Evolutionary conservation across 2,888 invertebrate species (phyloP).

Genomic region (Plemyria rubiginata): DNA sequence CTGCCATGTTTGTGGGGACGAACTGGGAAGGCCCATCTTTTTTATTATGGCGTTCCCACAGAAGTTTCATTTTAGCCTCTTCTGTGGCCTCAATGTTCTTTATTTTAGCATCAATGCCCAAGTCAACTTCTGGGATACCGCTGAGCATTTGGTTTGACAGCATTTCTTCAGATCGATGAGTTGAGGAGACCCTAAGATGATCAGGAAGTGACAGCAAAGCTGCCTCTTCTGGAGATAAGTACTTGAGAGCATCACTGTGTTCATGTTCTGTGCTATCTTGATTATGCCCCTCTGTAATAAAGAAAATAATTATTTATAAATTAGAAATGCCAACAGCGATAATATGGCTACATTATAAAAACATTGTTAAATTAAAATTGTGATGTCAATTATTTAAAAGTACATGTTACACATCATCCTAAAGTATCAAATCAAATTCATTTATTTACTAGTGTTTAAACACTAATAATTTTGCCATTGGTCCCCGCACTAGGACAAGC

Average conservation of each 20-base stretch:
- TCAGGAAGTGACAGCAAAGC: slow-evolving; percentile 95
- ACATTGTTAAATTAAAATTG: too few species aligned
- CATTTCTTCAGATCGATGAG: slow-evolving; percentile 98
- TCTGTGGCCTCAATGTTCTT: slow-evolving; percentile 99
- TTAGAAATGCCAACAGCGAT: too few species aligned
- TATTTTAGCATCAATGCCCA: slow-evolving; percentile 99
- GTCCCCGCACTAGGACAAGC: too few species aligned
- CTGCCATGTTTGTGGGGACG: slow-evolving; percentile 99
- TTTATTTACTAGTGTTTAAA: too few species aligned
- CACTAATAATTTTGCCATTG: too few species aligned
- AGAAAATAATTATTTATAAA: slow-evolving; percentile 7
- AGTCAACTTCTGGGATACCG: slow-evolving; percentile 99
- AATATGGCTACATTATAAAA: too few species aligned
- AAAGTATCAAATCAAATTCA: too few species aligned
- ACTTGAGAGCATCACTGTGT: slow-evolving; percentile 82
- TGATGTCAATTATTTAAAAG: too few species aligned
- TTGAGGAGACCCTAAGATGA: slow-evolving; percentile 93
- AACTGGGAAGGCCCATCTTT: slow-evolving; percentile 97
- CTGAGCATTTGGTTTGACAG: slow-evolving; percentile 99
- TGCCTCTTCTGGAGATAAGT: slow-evolving; percentile 95
- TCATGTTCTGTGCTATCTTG: slow-evolving; percentile 74
- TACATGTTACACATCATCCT: not conserved
- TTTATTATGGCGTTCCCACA: slow-evolving; percentile 95
- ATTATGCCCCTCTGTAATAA: slow-evolving; percentile 67
- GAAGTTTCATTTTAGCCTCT: slow-evolving; percentile 96